A percentile compares a stretch with the other conserved stretches of the same genome.
Evolutionary conservation across 2,888 invertebrate species (phyloP).

Genomic region (Callinectes sapidus): DNA sequence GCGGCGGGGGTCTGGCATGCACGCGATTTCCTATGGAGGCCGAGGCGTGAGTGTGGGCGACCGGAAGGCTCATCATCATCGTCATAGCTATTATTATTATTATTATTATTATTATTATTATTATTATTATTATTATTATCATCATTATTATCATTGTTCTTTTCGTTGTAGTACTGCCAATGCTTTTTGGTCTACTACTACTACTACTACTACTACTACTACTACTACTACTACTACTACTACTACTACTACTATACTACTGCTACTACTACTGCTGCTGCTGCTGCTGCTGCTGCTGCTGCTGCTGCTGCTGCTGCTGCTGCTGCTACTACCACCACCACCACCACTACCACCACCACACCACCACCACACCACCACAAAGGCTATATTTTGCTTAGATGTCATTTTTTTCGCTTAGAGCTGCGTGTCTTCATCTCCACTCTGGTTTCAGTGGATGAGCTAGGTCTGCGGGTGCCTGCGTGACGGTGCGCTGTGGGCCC

Average conservation of each 20-base stretch:
- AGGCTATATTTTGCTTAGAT: background rate
- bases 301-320: background rate
- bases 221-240: conserved; percentile 1
- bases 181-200: background rate
- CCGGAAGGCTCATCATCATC: background rate
- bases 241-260: background rate
- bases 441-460: background rate
- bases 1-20: background rate
- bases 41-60: background rate
- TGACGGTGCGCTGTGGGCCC: too few species aligned
- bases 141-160: background rate
- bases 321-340: background rate
- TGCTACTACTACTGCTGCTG: background rate
- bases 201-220: conserved; percentile 1
- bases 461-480: too few species aligned
- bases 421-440: background rate
- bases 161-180: too few species aligned
- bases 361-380: background rate
- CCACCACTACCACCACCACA: background rate
- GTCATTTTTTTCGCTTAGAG: background rate
- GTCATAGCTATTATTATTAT: background rate
- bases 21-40: background rate
- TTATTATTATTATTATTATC: background rate
- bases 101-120: background rate
- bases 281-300: background rate